These are phyloP conservation scores for Rhagonycha fulva DNA, from an alignment of 2,888 invertebrate species.

Conservation along the genomic window DNA sequence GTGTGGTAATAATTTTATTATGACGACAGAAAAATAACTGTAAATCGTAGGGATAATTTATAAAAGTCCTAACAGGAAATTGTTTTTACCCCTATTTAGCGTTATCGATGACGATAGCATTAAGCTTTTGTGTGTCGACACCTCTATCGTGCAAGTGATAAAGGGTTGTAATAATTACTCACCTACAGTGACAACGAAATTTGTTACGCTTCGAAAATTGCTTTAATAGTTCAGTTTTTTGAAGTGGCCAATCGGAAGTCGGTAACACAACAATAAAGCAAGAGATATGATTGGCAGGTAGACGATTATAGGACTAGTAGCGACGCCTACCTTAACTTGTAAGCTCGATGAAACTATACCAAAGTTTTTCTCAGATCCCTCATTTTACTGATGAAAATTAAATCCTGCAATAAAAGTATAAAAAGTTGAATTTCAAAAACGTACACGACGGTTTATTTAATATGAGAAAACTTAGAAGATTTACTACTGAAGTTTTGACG, in stretches of 20 bases:
- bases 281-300: not conserved
- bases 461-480: not conserved
- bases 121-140: constrained; percentile 20
- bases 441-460: not conserved
- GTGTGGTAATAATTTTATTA: not conserved
- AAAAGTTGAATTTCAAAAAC: not conserved
- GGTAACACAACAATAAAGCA: not conserved
- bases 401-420: not conserved
- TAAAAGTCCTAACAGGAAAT: not conserved
- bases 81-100: not conserved
- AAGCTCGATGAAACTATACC: not conserved
- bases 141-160: constrained; percentile 28
- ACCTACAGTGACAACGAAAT: constrained; percentile 23
- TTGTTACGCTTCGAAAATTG: constrained; percentile 5
- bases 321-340: not conserved
- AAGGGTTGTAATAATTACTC: constrained; percentile 33
- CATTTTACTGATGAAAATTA: not conserved
- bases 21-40: not conserved
- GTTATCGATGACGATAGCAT: constrained; percentile 20
- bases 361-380: not conserved
- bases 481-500: not conserved
- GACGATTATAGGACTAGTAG: not conserved
- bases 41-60: not conserved
- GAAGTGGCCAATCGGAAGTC: not conserved
- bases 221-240: not conserved